Evolutionary conservation across 1,140 invertebrate species (phyloP).

Genomic region (Drosophila pandora): DNA sequence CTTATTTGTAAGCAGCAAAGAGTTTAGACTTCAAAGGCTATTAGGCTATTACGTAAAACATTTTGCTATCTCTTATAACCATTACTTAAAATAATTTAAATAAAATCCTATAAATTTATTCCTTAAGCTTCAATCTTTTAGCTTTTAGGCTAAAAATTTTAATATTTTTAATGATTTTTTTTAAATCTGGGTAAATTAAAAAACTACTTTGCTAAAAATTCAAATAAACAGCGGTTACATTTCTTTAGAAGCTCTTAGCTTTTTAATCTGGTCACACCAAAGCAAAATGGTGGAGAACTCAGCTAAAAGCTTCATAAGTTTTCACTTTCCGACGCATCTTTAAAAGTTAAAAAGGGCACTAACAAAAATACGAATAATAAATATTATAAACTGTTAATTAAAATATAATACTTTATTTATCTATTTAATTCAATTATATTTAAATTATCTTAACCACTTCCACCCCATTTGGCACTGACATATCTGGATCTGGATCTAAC

Average conservation of each 20-base stretch:
- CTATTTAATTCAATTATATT: background rate
- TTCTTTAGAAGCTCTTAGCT: background rate
- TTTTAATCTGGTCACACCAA: constrained; percentile 16
- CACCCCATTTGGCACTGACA: constrained; percentile 26
- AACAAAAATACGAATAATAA: too few species aligned
- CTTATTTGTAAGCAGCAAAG: too few species aligned
- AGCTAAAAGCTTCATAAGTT: constrained; percentile 3
- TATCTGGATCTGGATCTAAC: constrained; percentile 31
- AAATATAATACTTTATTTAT: too few species aligned
- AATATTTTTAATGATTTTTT: background rate
- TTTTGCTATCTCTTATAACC: too few species aligned
- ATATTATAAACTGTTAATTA: too few species aligned
- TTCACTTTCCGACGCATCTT: background rate
- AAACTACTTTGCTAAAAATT: background rate
- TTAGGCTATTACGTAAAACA: too few species aligned
- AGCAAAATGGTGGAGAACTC: background rate
- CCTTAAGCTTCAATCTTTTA: too few species aligned
- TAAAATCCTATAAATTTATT: too few species aligned
- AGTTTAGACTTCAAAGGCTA: too few species aligned
- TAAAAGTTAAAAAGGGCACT: background rate
- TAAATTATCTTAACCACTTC: constrained; percentile 1
- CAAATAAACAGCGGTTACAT: background rate
- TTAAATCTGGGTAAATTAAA: background rate
- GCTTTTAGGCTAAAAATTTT: background rate
- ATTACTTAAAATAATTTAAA: too few species aligned